Conservation (phyloP, 92 coral and sea anemone species). For the Parazoanthus swiftii region DNA sequence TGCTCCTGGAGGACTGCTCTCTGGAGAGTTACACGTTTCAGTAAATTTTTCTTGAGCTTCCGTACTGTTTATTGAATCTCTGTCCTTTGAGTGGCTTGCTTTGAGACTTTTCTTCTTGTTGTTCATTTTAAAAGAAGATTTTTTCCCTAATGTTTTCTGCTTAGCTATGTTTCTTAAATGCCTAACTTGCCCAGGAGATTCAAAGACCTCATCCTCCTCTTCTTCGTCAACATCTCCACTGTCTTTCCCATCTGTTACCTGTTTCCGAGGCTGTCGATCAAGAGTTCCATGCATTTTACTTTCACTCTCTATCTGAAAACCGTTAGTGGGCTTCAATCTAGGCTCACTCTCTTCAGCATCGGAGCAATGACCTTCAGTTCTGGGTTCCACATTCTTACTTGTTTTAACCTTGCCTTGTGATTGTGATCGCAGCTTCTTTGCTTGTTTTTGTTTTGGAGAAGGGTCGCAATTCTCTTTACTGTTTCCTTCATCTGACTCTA, state of each 20-base stretch:
- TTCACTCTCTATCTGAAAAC: not conserved
- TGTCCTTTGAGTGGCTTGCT: not conserved
- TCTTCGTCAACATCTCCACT: not conserved
- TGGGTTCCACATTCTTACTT: not conserved
- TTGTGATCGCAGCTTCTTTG: not conserved
- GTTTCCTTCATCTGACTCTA: slow-evolving; percentile 38
- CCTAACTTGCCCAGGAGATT: not conserved
- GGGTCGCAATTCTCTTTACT: slow-evolving; percentile 51
- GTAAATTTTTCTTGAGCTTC: not conserved
- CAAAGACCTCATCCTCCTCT: not conserved
- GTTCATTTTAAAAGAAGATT: not conserved
- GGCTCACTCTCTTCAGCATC: not conserved
- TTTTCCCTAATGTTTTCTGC: not conserved
- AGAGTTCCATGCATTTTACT: not conserved
- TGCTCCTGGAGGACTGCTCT: not conserved
- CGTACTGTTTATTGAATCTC: not conserved
- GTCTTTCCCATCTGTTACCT: not conserved
- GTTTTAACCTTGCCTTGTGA: not conserved
- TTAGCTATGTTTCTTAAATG: not conserved
- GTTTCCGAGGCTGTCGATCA: not conserved
- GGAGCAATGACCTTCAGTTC: not conserved
- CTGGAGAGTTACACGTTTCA: not conserved
- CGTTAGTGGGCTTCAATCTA: too few species aligned
- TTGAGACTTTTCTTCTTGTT: slow-evolving; percentile 10
- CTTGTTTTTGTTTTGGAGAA: slow-evolving; percentile 5